These are phyloP conservation scores for Conomelus anceps DNA, from an alignment of 2,888 invertebrate species.

Conservation along the genomic window DNA sequence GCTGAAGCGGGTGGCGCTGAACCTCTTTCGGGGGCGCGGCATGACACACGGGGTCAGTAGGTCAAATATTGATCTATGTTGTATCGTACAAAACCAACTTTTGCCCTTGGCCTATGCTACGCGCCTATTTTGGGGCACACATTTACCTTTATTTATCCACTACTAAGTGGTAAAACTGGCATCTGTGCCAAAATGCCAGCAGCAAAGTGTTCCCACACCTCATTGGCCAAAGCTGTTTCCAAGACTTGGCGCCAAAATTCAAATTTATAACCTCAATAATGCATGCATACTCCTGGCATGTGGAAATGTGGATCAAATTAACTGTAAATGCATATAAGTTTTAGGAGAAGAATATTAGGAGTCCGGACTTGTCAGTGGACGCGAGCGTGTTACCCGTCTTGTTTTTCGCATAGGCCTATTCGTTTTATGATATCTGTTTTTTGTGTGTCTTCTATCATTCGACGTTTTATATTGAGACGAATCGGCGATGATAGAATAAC, in stretches of 20 bases:
- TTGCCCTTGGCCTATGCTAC: neutral
- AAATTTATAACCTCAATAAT: neutral
- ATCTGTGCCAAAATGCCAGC: neutral
- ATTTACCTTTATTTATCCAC: neutral
- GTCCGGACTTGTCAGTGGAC: too few relatives aligned
- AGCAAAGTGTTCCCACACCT: neutral
- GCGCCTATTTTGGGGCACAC: neutral
- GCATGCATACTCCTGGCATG: too few relatives aligned
- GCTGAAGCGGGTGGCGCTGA: neutral
- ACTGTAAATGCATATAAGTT: too few relatives aligned
- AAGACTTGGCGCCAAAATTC: neutral
- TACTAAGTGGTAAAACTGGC: neutral
- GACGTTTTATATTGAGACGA: too few relatives aligned
- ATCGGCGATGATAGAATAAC: too few relatives aligned
- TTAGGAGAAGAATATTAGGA: too few relatives aligned
- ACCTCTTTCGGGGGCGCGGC: neutral
- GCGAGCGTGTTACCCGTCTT: too few relatives aligned
- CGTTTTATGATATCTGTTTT: too few relatives aligned
- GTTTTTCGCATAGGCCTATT: too few relatives aligned
- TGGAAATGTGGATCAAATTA: too few relatives aligned
- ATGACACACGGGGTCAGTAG: neutral
- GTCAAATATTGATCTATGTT: conserved; percentile 5
- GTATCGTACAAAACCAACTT: neutral
- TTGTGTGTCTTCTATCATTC: too few relatives aligned
- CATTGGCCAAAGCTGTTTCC: neutral